Evolutionary conservation across 1,140 invertebrate genomes (phyloP).

Genomic region (Cydia strobilella): DNA sequence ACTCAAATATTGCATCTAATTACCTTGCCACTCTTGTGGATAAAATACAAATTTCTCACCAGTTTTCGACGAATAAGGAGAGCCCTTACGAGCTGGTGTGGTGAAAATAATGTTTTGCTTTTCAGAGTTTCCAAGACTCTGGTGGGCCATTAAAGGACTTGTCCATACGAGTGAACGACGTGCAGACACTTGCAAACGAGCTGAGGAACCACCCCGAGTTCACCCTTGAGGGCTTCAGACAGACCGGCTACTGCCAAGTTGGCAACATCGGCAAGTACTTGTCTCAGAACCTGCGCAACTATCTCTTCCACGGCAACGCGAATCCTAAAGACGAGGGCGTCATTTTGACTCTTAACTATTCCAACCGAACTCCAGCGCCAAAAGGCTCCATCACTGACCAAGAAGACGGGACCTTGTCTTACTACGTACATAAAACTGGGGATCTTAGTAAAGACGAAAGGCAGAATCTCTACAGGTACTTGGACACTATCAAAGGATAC

Average conservation of each 20-base stretch:
- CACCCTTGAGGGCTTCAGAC: slow-evolving; percentile 34
- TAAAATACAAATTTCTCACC: too few relatives aligned
- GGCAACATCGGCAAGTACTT: slow-evolving; percentile 41
- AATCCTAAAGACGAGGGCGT: slow-evolving; percentile 41
- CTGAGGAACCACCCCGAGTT: slow-evolving; percentile 34
- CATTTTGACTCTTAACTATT: slow-evolving; percentile 36
- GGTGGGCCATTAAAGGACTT: slow-evolving; percentile 34
- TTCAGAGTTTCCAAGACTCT: slow-evolving; percentile 36
- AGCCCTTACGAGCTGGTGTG: too few relatives aligned
- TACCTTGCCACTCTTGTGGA: too few relatives aligned
- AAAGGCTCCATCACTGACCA: slow-evolving; percentile 16
- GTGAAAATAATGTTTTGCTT: neutral
- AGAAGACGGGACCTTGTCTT: slow-evolving; percentile 29
- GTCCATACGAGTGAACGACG: slow-evolving; percentile 35
- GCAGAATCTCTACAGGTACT: slow-evolving; percentile 16
- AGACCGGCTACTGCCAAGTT: slow-evolving; percentile 35
- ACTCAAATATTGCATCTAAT: too few relatives aligned
- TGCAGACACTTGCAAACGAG: slow-evolving; percentile 28
- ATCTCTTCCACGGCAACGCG: slow-evolving; percentile 37
- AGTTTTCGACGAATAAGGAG: too few relatives aligned
- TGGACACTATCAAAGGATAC: slow-evolving; percentile 9
- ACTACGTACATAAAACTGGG: slow-evolving; percentile 24
- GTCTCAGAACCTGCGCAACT: slow-evolving; percentile 45
- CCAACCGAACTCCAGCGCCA: neutral
- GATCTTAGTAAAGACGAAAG: slow-evolving; percentile 9